These are phyloP conservation scores for Tetrapedia diversipes DNA, from an alignment of 2,888 invertebrate genomes.

Conservation along the genomic window DNA sequence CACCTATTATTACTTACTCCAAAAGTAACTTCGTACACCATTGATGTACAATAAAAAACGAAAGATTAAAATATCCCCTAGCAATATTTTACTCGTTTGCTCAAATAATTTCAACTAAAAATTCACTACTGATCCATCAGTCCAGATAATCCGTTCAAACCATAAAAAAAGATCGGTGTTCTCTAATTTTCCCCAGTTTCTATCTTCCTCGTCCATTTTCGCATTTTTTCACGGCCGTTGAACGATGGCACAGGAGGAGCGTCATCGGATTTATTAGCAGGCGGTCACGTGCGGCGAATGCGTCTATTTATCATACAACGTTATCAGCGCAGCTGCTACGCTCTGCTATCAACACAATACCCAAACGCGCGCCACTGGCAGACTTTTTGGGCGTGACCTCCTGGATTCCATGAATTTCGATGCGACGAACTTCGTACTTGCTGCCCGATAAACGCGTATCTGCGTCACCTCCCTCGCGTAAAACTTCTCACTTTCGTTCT, in stretches of 20 bases:
- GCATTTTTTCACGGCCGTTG: background rate
- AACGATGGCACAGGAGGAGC: conserved; percentile 9
- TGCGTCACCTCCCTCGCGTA: conserved; percentile 27
- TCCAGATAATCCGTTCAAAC: too few species aligned
- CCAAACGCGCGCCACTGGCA: conserved; percentile 31
- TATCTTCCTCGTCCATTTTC: too few species aligned
- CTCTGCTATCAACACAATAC: conserved; percentile 48
- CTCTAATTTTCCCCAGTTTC: background rate
- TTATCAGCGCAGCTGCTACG: conserved; percentile 58
- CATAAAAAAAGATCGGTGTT: background rate
- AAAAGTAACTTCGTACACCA: too few species aligned
- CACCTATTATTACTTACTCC: too few species aligned
- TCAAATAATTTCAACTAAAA: background rate
- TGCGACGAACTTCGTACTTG: conserved; percentile 31
- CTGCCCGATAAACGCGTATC: conserved; percentile 35
- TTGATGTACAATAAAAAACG: too few species aligned
- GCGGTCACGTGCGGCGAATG: conserved; percentile 55
- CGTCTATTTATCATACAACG: conserved; percentile 52
- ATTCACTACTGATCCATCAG: too few species aligned
- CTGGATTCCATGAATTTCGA: conserved; percentile 51
- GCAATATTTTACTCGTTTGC: background rate
- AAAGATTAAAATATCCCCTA: too few species aligned
- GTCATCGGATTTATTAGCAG: conserved; percentile 48
- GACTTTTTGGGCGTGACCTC: conserved; percentile 52
- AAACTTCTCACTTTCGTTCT: conserved; percentile 28